These are phyloP conservation scores for Glandiceps talaboti DNA, from an alignment of 53 echinoderm and acorn worm genomes.

Conservation along the genomic window DNA sequence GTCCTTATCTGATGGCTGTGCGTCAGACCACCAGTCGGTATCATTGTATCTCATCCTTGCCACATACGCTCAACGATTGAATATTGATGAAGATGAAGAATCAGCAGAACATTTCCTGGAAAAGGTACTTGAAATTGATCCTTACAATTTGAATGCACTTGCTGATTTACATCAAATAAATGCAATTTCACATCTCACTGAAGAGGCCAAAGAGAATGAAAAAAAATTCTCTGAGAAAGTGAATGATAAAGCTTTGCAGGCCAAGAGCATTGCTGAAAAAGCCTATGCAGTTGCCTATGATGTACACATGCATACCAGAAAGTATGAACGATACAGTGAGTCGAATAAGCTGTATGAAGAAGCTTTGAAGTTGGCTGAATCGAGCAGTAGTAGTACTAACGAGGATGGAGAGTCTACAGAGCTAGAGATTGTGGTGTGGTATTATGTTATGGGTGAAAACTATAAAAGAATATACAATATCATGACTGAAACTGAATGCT, in stretches of 20 bases:
- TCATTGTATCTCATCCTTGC: neutral
- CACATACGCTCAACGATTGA: neutral
- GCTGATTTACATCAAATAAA: constrained; percentile 16
- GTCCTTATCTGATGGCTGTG: neutral
- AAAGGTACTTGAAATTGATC: constrained; percentile 7
- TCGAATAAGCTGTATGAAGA: constrained; percentile 10
- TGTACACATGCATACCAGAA: neutral
- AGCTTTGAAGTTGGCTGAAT: constrained; percentile 10
- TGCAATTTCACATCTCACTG: neutral
- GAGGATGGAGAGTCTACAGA: no score
- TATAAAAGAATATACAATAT: neutral
- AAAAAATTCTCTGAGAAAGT: neutral
- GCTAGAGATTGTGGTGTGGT: neutral
- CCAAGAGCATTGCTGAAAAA: constrained; percentile 22
- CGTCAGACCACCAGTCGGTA: neutral
- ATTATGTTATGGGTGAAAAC: neutral
- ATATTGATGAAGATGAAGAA: neutral
- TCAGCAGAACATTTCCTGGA: neutral
- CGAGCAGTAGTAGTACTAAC: neutral
- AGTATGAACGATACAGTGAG: constrained; percentile 4
- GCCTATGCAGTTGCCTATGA: constrained; percentile 20
- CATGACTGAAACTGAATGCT: neutral
- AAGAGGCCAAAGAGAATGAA: constrained; percentile 6
- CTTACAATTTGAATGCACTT: constrained; percentile 21
- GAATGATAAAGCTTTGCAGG: neutral